phyloP scores from a whole-genome alignment of 2,113 vertebrate species.

The Ophiodon elongatus region DNA sequence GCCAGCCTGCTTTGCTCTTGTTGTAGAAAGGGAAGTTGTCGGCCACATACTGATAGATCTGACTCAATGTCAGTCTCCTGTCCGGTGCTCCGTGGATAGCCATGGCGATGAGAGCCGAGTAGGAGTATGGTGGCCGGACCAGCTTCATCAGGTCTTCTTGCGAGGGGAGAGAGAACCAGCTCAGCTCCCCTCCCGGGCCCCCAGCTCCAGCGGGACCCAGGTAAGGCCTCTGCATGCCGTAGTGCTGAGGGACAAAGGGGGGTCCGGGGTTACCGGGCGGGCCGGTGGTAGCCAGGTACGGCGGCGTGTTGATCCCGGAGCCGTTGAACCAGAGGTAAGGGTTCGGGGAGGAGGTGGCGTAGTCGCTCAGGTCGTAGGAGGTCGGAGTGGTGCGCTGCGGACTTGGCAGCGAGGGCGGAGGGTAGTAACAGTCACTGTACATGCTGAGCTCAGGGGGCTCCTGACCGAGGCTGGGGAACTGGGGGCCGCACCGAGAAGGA shows the following conservation, averaged over 20 bases:
- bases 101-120: conserved; percentile 99
- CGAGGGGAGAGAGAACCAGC: conserved; percentile 96
- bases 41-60: conserved; percentile 99
- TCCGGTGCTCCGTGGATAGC: conserved; percentile 96
- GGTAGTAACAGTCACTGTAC: conserved; percentile 96
- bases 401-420: conserved; percentile 92
- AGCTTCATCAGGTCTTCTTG: conserved; percentile 99
- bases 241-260: conserved; percentile 94
- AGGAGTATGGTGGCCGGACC: conserved; percentile 97
- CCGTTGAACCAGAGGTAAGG: conserved; percentile 97
- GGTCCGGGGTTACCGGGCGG: conserved; percentile 85
- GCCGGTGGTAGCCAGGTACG: conserved; percentile 84
- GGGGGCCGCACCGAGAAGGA: conserved; percentile 93
- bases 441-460: conserved; percentile 96
- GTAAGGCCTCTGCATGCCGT: conserved; percentile 94
- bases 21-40: conserved; percentile 99
- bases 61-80: conserved; percentile 94
- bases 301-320: conserved; percentile 88
- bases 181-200: conserved; percentile 89
- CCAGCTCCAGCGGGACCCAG: conserved; percentile 86
- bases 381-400: conserved; percentile 90
- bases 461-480: conserved; percentile 96
- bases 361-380: conserved; percentile 92
- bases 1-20: conserved; percentile 98
- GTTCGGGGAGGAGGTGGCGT: conserved; percentile 86